Evolutionary conservation across 2,888 invertebrate species (phyloP), one percentile per base, ranked within the genome.

Genomic region (Euproctis similis): DNA sequence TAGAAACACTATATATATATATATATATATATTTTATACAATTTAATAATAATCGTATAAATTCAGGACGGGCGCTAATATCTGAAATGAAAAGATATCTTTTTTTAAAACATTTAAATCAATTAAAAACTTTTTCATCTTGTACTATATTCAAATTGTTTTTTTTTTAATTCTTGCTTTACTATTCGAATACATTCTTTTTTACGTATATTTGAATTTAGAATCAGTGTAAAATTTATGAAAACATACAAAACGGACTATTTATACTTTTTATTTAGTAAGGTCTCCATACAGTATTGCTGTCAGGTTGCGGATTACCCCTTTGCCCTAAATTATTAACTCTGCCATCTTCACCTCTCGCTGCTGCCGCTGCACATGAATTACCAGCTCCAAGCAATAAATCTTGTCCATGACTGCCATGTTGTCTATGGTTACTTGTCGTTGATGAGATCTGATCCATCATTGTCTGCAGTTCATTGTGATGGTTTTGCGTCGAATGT

Each of bases 211-310:
- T 43, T 48, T 37, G 30, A 50, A 41, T 40, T 39, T 45, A 47
- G 42, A 52, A 46, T 39, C 46, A 53, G 45, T 43, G 46, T 46
- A 34, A 38, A 36, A 32, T 32, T 33, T 36, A 33, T 34, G n/a
- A 33, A 43, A 31, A 41, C 34, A 32, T 49, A 48, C 29, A 39
- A 46, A 43, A 46, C 40, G 36, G 44, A n/a, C n/a, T n/a, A n/a
- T n/a, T n/a, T n/a, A n/a, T n/a, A n/a, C n/a, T n/a, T n/a, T n/a
- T 36, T 42, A 46, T 67, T 82, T 86, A 92, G 84, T 92, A 92
- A 46, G 92, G 92, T 72, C 92, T 84, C 92, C 92, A 92, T 28
- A 92, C 92, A 23, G 91, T 90, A 61, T 91, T 89, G 45, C 87
- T 86, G 38, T 87, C 87, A 35, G 87, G 87, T 46, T 87, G 87